A percentile compares a stretch with the other conserved stretches of the same genome.
These are phyloP conservation scores for Hippocampus abdominalis DNA, from an alignment of 2,113 vertebrate genomes.

Conservation along the genomic window DNA sequence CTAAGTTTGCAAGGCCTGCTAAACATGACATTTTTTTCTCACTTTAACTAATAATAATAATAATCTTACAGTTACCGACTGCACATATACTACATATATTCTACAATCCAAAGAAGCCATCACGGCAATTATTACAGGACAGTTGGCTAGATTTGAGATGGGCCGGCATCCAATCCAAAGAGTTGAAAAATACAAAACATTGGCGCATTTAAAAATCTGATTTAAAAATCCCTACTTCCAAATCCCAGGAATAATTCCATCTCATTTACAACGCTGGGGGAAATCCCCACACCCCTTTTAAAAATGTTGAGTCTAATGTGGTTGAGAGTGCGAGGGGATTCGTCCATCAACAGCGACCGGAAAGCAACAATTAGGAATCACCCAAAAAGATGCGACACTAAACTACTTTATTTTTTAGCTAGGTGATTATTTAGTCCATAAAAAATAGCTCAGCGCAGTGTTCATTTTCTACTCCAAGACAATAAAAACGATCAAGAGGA, in stretches of 20 bases:
- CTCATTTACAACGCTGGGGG: constrained; percentile 43
- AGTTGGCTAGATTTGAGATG: constrained; percentile 74
- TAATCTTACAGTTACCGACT: constrained; percentile 96
- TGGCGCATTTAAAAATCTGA: constrained; percentile 18
- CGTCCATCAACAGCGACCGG: constrained; percentile 72
- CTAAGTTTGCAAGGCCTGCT: constrained; percentile 93
- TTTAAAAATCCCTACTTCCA: constrained; percentile 42
- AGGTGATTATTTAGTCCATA: constrained; percentile 70
- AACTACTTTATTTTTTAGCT: constrained; percentile 64
- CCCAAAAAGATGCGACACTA: constrained; percentile 83
- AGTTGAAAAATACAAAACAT: constrained; percentile 24
- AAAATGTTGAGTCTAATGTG: constrained; percentile 18
- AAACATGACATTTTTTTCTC: constrained; percentile 79
- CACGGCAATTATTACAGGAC: constrained; percentile 88
- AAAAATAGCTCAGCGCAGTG: constrained; percentile 76
- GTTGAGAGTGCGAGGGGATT: constrained; percentile 37
- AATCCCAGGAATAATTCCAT: constrained; percentile 32
- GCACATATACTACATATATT: constrained; percentile 93
- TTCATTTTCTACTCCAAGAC: constrained; percentile 74
- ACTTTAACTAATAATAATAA: constrained; percentile 64
- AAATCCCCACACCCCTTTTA: too few relatives aligned
- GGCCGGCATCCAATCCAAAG: constrained; percentile 49
- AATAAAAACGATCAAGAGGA: constrained; percentile 68
- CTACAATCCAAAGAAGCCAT: constrained; percentile 84
- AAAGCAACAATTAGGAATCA: constrained; percentile 79